Evolutionary conservation across 2,113 vertebrate species (phyloP).

Genomic region (Pycnonotus jocosus): DNA sequence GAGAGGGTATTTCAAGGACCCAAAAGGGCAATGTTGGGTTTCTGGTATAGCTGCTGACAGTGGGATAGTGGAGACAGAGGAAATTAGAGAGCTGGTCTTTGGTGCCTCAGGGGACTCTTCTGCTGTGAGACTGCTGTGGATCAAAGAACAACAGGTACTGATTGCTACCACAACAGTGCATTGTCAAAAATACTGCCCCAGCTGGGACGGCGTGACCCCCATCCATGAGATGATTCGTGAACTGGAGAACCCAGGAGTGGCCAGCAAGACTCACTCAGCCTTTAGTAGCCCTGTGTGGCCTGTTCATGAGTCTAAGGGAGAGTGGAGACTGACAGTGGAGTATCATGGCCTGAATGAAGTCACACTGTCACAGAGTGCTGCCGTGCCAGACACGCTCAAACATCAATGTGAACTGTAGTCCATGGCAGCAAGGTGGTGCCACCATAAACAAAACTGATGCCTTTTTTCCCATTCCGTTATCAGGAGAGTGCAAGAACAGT

Average conservation of each 20-base stretch:
- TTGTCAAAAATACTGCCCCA: background rate
- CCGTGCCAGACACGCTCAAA: rapidly evolving
- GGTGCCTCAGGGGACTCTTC: background rate
- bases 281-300: background rate
- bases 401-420: background rate
- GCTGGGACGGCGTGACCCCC: rapidly evolving
- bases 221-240: background rate
- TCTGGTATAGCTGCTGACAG: background rate
- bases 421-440: background rate
- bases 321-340: background rate
- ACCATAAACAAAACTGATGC: background rate
- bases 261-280: background rate
- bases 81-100: background rate
- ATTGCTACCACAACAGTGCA: background rate
- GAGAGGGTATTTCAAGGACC: background rate
- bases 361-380: background rate
- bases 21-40: background rate
- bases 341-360: background rate
- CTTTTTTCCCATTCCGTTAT: background rate
- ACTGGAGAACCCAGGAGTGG: background rate
- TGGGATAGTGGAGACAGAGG: too few species aligned
- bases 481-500: background rate
- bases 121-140: background rate
- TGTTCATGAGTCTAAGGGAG: background rate
- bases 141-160: background rate